Percentiles rank a stretch among this genome's conserved stretches.
Evolutionary conservation across 2,888 invertebrate genomes (phyloP).

Genomic region (Torymus texanus): DNA sequence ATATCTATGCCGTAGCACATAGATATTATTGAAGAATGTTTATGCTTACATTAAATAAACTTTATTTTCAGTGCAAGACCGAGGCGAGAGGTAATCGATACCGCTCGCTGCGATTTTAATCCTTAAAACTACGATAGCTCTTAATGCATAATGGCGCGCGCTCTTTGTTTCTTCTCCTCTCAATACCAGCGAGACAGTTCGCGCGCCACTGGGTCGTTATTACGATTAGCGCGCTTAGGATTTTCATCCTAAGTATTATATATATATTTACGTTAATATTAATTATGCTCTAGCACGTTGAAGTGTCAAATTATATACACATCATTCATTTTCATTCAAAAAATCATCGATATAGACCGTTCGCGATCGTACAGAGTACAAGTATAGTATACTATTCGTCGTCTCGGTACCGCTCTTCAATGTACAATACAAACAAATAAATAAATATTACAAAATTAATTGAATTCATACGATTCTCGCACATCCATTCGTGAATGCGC

Average conservation of each 20-base stretch:
- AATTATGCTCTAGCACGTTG: neutral
- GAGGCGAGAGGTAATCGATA: neutral
- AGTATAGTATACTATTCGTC: neutral
- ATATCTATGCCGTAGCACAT: too few species aligned
- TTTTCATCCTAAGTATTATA: neutral
- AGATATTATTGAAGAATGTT: neutral
- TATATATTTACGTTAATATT: neutral
- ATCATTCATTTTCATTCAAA: slow-evolving; percentile 19
- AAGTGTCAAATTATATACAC: slow-evolving; percentile 17
- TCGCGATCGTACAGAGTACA: slow-evolving; percentile 4
- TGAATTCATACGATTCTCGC: slow-evolving; percentile 12
- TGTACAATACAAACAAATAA: slow-evolving; percentile 35
- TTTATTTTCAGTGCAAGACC: slow-evolving; percentile 1
- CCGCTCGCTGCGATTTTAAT: neutral
- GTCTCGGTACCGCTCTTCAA: neutral
- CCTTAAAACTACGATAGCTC: slow-evolving; percentile 17
- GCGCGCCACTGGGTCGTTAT: slow-evolving; percentile 12
- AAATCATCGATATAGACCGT: slow-evolving; percentile 8
- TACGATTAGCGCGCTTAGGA: slow-evolving; percentile 17
- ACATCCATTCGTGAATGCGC: neutral
- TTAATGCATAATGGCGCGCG: slow-evolving; percentile 1
- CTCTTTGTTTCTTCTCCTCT: neutral
- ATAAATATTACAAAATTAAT: slow-evolving; percentile 24
- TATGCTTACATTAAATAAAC: slow-evolving; percentile 28
- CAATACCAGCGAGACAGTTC: slow-evolving; percentile 31